Evolutionary conservation across 37 sponge, comb jelly and placozoan species (phyloP), one percentile per base, ranked within the genome.

Genomic region (Diacarnus erythraeanus): DNA sequence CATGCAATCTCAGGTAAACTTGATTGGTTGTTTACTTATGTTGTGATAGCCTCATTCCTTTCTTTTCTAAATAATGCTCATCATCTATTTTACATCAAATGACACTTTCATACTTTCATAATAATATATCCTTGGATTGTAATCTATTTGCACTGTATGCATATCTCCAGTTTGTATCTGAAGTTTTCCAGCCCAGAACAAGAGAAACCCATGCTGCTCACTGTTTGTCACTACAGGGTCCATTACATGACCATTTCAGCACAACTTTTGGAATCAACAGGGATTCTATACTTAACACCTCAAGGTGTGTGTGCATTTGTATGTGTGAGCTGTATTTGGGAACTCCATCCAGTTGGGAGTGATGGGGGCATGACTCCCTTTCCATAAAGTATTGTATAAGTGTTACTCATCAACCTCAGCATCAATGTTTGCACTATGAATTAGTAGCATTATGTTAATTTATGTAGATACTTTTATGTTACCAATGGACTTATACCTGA

Each of bases 391-490:
- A n/a, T n/a, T n/a, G n/a, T n/a, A n/a, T n/a, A n/a, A n/a, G n/a
- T n/a, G n/a, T n/a, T n/a, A n/a, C n/a, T n/a, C n/a, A n/a, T n/a
- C n/a, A n/a, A n/a, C n/a, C n/a, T n/a, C n/a, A n/a, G n/a, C n/a
- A n/a, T n/a, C n/a, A n/a, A n/a, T n/a, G n/a, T n/a, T n/a, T n/a
- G n/a, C n/a, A n/a, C n/a, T n/a, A n/a, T n/a, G n/a, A n/a, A n/a
- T n/a, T n/a, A n/a, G n/a, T n/a, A n/a, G n/a, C n/a, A n/a, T n/a
- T n/a, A n/a, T n/a, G n/a, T n/a, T n/a, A n/a, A n/a, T n/a, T n/a
- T n/a, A n/a, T n/a, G n/a, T n/a, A n/a, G n/a, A n/a, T 86, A 78
- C 39, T 91, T 91, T 42, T 86, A 91, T 79, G 83, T 81, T 0
- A 82, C 79, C 1, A 69, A 80, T 26, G 92, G 92, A 35, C 72